Base-by-base conservation (phyloP, 2,113 vertebrate genomes). In the Hirundichthys speculiger region DNA sequence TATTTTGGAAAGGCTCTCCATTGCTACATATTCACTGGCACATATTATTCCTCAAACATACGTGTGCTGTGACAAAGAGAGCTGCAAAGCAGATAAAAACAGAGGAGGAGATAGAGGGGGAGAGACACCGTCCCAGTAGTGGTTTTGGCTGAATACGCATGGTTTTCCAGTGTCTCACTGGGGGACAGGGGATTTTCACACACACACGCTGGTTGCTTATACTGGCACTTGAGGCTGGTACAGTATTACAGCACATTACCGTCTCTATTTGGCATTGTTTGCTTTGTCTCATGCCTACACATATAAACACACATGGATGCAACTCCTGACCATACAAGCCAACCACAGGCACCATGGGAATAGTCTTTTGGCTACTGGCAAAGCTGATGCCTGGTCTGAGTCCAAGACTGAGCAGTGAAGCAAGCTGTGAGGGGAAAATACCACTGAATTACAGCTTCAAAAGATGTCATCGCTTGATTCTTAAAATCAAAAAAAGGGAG, bases 221-320 rank as follows among this genome's bases (percentile, higher is more conserved):
- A 82, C 88, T 86, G 83, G 85, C 81, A 86, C 88, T 86, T 42
- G 63, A 73, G 75, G 81, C 77, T 80, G 79, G 72, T 82, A 87
- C 83, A 83, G 81, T 90, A 84, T 83, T 85, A 87, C 84, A 82
- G 52, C 67, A 80, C 82, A 90, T 86, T 88, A 84, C 81, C 63
- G 75, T 83, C 77, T 82, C 69, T 82, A 76, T 83, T 87, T 88
- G 86, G 83, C 82, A 86, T 80, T 83, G 84, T 88, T 88, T 83
- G 56, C 74, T 84, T 84, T 86, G 79, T 78, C 73, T 82, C 74
- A 71, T 86, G 78, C 81, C 80, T 79, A 76, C 79, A 83, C 86
- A 82, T 70, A 78, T 73, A 79, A 73, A 87, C 79, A 85, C 82
- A 78, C 79, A 83, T 75, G 70, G 79, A 83, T 73, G 80, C 75